Conservation (phyloP, 1,140 invertebrate genomes). For the Geopemphigus sp. region DNA sequence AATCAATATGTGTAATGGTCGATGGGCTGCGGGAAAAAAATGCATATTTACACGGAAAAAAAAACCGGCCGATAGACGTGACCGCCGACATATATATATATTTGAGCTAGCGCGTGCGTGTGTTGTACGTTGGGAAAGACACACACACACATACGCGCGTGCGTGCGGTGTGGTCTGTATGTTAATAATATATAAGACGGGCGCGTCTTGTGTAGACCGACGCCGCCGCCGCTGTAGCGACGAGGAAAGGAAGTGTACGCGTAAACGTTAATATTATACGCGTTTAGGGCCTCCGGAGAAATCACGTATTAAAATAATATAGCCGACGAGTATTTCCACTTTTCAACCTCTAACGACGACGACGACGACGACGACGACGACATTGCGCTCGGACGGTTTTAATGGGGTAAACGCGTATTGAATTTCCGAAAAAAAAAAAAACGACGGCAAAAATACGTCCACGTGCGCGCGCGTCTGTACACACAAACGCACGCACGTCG, state of each 20-base stretch:
- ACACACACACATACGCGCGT: not conserved
- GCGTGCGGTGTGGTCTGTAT: constrained; percentile 13
- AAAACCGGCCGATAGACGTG: constrained; percentile 19
- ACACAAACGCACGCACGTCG: too few species aligned
- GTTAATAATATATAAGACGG: constrained; percentile 30
- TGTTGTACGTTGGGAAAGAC: not conserved
- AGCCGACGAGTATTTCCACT: constrained; percentile 41
- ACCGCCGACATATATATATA: constrained; percentile 4
- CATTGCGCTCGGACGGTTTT: constrained; percentile 14
- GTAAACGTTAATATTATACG: not conserved
- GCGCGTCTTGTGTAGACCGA: not conserved
- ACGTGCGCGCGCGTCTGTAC: too few species aligned
- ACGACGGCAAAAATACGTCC: too few species aligned
- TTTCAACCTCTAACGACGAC: constrained; percentile 24
- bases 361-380: too few species aligned
- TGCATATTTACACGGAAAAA: constrained; percentile 15
- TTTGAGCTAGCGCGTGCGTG: not conserved
- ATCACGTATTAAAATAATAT: constrained; percentile 6
- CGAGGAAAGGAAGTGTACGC: not conserved
- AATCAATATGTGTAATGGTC: constrained; percentile 34
- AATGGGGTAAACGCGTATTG: constrained; percentile 33
- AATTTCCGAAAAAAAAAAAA: constrained; percentile 23
- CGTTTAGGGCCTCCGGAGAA: not conserved
- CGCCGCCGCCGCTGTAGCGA: not conserved
- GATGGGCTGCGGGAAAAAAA: constrained; percentile 11